phyloP scores from a whole-genome alignment of 2,113 vertebrate species.

The Nothocercus julius region DNA sequence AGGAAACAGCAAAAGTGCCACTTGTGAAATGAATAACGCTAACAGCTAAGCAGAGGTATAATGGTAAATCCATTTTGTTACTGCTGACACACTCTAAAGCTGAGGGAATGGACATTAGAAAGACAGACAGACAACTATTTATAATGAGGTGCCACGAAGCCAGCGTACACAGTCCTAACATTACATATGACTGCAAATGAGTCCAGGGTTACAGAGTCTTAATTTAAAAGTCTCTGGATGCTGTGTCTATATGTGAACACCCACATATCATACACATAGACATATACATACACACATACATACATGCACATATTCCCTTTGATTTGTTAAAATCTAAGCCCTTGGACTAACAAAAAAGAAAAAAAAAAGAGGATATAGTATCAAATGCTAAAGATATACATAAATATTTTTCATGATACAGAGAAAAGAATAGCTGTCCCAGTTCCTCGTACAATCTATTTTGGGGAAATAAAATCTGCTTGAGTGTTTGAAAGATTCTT shows the following conservation, averaged over 20 bases:
- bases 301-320: not conserved
- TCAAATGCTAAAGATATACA: not conserved
- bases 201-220: not conserved
- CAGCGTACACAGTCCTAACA: not conserved
- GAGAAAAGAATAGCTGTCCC: fast-evolving
- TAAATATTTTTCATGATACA: not conserved
- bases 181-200: not conserved
- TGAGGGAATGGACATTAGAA: not conserved
- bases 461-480: not conserved
- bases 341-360: not conserved
- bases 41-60: conserved; percentile 48
- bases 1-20: conserved; percentile 52
- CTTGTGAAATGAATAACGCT: conserved; percentile 54
- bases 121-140: not conserved
- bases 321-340: not conserved
- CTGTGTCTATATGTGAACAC: not conserved
- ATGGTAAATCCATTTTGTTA: conserved; percentile 49
- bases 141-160: not conserved
- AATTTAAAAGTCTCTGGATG: not conserved
- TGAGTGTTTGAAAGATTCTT: not conserved
- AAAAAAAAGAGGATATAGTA: not conserved
- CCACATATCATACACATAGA: not conserved
- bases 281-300: not conserved
- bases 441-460: not conserved
- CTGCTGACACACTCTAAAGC: conserved; percentile 28